These are phyloP conservation scores for Coryphaenoides rupestris DNA, from an alignment of 2,113 vertebrate genomes.

Conservation along the genomic window DNA sequence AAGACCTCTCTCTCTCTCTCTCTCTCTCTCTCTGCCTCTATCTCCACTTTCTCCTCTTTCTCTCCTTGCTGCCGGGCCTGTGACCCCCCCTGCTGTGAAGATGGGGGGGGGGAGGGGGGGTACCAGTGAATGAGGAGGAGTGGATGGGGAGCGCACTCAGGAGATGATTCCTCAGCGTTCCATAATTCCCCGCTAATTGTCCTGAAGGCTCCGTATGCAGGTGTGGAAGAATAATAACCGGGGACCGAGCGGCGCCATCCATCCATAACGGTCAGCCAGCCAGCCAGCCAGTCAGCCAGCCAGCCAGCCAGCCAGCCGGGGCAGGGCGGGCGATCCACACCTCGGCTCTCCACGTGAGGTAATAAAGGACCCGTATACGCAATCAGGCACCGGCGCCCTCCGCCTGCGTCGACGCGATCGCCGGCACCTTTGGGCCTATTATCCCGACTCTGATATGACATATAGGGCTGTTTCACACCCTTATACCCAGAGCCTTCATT, in stretches of 20 bases:
- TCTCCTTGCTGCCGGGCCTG: constrained; percentile 21
- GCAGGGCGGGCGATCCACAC: constrained; percentile 45
- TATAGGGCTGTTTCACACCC: constrained; percentile 40
- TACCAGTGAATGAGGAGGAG: constrained; percentile 31
- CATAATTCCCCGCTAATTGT: constrained; percentile 67
- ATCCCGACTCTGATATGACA: constrained; percentile 52
- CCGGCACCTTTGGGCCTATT: constrained; percentile 65
- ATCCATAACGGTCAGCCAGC: constrained; percentile 41
- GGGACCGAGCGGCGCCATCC: constrained; percentile 42
- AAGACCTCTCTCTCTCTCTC: constrained; percentile 30
- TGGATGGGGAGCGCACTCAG: constrained; percentile 36
- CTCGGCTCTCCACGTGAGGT: constrained; percentile 61
- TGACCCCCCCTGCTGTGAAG: constrained; percentile 31
- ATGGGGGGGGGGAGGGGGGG: constrained; percentile 53
- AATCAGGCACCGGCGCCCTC: constrained; percentile 46
- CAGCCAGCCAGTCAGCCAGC: constrained; percentile 51
- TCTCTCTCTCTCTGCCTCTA: constrained; percentile 33
- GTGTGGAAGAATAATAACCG: constrained; percentile 62
- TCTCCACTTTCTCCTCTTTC: too few species aligned
- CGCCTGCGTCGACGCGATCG: constrained; percentile 30
- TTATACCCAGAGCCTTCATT: constrained; percentile 61
- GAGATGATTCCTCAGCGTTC: constrained; percentile 58
- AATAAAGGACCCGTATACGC: constrained; percentile 57
- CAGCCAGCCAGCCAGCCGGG: constrained; percentile 51
- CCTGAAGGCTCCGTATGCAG: constrained; percentile 63